Percentiles rank a stretch among this genome's conserved stretches.
Conservation (phyloP, 2,888 invertebrate genomes). For the Ichneumoninae sp. region DNA sequence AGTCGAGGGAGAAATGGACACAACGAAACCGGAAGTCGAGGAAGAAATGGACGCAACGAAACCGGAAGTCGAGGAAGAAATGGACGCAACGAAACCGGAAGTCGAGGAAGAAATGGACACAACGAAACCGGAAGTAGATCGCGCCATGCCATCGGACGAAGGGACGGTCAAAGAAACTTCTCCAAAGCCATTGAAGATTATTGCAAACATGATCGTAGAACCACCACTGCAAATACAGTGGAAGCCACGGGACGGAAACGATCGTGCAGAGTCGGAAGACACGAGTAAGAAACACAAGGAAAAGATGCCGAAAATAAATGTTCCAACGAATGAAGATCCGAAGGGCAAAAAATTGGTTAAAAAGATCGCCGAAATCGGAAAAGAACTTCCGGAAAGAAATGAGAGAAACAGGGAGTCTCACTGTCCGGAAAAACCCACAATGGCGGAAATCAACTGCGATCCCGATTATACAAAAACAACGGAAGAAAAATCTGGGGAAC, state of each 20-base stretch:
- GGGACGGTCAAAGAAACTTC: neutral
- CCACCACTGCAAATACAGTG: neutral
- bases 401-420: neutral
- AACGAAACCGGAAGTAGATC: neutral
- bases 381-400: slow-evolving; percentile 5
- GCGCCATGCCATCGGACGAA: neutral
- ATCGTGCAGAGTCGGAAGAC: neutral
- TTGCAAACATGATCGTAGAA: neutral
- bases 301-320: neutral
- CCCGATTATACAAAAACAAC: neutral
- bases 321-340: neutral
- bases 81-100: neutral
- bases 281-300: neutral
- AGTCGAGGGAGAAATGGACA: neutral
- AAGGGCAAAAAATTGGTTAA: neutral
- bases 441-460: neutral
- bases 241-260: neutral
- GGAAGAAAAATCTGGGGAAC: neutral
- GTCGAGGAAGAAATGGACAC: neutral
- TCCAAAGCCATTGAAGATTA: neutral
- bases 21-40: neutral
- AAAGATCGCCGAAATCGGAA: neutral
- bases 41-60: neutral
- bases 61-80: neutral
- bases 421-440: neutral